A percentile compares a stretch with the other conserved stretches of the same genome.
Evolutionary conservation across 2,797 vertebrate species (phyloP).

Genomic region (Tragopan temminckii): DNA sequence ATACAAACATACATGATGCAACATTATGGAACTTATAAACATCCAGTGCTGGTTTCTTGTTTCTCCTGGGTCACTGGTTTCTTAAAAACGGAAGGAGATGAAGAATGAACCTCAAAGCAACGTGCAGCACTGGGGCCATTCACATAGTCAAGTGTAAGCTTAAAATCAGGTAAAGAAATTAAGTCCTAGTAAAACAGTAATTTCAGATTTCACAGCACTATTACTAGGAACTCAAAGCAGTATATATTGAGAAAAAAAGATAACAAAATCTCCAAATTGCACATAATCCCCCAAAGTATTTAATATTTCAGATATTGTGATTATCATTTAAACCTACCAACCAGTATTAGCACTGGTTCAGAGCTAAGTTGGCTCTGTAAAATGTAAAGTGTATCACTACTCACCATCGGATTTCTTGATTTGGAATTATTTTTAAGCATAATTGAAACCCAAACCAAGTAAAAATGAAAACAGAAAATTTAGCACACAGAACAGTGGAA

Average conservation of each 20-base stretch:
- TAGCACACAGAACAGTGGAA: neutral
- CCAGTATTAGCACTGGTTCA: neutral
- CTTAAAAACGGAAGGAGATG: constrained; percentile 14
- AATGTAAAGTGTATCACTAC: neutral
- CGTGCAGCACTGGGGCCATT: neutral
- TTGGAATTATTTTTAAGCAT: neutral
- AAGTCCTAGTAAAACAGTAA: neutral
- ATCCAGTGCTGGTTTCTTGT: neutral
- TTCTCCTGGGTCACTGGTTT: neutral
- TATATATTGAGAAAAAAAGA: neutral
- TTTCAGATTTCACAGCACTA: neutral
- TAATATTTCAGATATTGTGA: neutral
- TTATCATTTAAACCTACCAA: constrained; percentile 2
- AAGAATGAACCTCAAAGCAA: neutral
- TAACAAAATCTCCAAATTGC: neutral
- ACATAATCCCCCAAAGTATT: neutral
- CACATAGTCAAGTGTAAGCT: neutral
- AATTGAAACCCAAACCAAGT: neutral
- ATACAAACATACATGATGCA: neutral
- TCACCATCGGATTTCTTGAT: neutral
- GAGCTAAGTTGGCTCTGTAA: neutral
- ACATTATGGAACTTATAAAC: neutral
- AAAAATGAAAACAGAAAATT: neutral
- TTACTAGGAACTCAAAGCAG: neutral
- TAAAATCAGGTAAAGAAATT: neutral